Base-by-base conservation (phyloP, 1,140 invertebrate genomes). In the Dufourea novaeangliae region DNA sequence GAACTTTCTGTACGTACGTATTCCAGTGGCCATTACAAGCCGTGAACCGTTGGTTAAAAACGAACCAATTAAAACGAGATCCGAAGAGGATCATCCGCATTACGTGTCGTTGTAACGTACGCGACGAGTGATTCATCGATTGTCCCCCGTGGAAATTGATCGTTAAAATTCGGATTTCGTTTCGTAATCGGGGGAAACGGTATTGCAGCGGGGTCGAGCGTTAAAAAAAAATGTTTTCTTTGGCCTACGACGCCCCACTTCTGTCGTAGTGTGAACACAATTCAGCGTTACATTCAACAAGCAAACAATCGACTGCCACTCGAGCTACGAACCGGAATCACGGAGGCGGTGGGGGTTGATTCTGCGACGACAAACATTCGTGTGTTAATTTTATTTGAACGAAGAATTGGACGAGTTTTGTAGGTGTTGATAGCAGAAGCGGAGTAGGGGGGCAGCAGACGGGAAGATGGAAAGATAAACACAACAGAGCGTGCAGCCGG, bases 61-160 rank as follows among this genome's bases (percentile, higher is more conserved):
- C 37, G 27, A 27, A 50, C 54, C 73, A 75, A 75, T 75, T 75
- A 68, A 75, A 75, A 59, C 29, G 39, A n/a, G 52, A 46, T 75
- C 17, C 39, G 20, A 20, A 20, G 12, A 37, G 29, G 70, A 73
- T 71, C 50, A 37, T 22, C 57, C 39, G 41, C 27, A 22, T 41
- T 66, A 52, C 64, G 34, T 34, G 32, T 7, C n/a, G n/a, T n/a
- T n/a, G 20, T 29, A 52, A 62, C 37, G 32, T 14, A 17, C 34
- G 34, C 17, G 27, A 20, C 25, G 1, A n/a, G 29, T 6, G 32
- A 37, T 25, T 63, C n/a, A 20, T 63, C 34, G 59, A 14, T 11
- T 5, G 8, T 37, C 8, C 32, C 32, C 27, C n/a, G 6, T 27
- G 29, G 10, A 61, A 32, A 61, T 61, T 37, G 32, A 61, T 61